Evolutionary conservation across 2,888 invertebrate species (phyloP), one percentile per base, ranked within the genome.

Genomic region (Amiota minor): DNA sequence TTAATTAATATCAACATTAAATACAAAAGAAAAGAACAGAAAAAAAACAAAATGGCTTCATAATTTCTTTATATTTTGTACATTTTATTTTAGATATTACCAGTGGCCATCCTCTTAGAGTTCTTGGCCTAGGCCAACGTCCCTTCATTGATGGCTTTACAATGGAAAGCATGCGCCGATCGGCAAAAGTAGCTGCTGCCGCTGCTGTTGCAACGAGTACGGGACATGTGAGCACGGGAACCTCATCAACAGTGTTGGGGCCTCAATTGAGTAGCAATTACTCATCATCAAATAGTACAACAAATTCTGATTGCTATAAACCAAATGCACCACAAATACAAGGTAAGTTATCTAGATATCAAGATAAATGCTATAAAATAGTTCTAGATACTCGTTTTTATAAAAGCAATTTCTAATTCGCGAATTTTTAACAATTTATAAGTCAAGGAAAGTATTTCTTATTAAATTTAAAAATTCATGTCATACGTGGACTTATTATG

Each of bases 41-140:
- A 6, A 35, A 35, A 1, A 35, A 61, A 61, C 23, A 61, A 16
- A 61, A 61, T 18, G 53, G 53, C 18, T 47, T 35, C 53, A 11
- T 59, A 45, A 45, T 65, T 65, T 65, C 23, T 1, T 12, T 50
- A 46, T 45, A 14, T 70, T 64, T 46, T 55, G 71, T 67, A 62
- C 46, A 59, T 20, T 50, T 50, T 61, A 68, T 71, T 75, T 71
- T 70, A 92, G 93, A 92, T 90, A 92, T 92, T 75, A 91, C 92
- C 85, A 87, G 91, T 88, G 91, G 92, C 89, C 93, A 93, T 81
- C 94, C 94, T 87, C 94, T 94, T 86, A 92, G 96, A 77, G 93
- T 94, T 68, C 91, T 95, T 81, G 94, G 94, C 49, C 91, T 95
- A 85, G 92, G 93, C 72, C 95, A 94, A 86, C 92, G 96, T 80